A percentile compares a stretch with the other conserved stretches of the same genome.
Evolutionary conservation across 1,140 invertebrate genomes (phyloP).

Genomic region (Chymomyza costata): DNA sequence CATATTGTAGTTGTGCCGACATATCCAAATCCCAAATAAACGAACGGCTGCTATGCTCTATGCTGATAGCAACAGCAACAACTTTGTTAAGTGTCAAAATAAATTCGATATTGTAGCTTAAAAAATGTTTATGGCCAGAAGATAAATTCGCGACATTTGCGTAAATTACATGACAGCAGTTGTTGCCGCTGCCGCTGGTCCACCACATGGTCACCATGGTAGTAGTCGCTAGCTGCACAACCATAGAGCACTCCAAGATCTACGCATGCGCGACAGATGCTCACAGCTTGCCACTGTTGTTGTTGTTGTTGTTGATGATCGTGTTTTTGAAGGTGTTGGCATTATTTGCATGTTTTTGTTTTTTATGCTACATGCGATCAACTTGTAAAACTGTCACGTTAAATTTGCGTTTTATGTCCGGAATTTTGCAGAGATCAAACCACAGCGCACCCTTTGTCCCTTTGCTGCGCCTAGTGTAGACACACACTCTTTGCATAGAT

Average conservation of each 20-base stretch:
- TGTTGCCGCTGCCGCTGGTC: constrained; percentile 11
- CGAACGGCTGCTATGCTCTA: constrained; percentile 28
- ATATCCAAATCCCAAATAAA: constrained; percentile 23
- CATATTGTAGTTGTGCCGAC: constrained; percentile 9
- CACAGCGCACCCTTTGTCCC: too few relatives aligned
- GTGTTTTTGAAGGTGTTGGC: constrained; percentile 53
- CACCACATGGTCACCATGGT: too few relatives aligned
- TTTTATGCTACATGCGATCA: constrained; percentile 71
- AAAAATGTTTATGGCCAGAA: constrained; percentile 69
- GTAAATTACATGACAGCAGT: constrained; percentile 69
- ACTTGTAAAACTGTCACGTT: constrained; percentile 71
- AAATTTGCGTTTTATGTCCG: constrained; percentile 72
- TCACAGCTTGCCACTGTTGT: constrained; percentile 26
- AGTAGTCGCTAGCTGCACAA: background rate
- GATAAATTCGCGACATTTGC: constrained; percentile 71
- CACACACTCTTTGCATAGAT: constrained; percentile 3
- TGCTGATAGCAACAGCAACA: constrained; percentile 57
- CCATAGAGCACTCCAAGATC: background rate
- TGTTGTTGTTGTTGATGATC: constrained; percentile 19
- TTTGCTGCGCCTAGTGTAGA: constrained; percentile 35
- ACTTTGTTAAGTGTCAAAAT: constrained; percentile 73
- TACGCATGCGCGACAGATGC: constrained; percentile 42
- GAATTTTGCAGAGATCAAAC: too few relatives aligned
- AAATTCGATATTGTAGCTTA: constrained; percentile 73
- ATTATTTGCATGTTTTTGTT: constrained; percentile 44